Evolutionary conservation across 2,113 vertebrate genomes (phyloP).

Genomic region (Paradoxurus hermaphroditus): DNA sequence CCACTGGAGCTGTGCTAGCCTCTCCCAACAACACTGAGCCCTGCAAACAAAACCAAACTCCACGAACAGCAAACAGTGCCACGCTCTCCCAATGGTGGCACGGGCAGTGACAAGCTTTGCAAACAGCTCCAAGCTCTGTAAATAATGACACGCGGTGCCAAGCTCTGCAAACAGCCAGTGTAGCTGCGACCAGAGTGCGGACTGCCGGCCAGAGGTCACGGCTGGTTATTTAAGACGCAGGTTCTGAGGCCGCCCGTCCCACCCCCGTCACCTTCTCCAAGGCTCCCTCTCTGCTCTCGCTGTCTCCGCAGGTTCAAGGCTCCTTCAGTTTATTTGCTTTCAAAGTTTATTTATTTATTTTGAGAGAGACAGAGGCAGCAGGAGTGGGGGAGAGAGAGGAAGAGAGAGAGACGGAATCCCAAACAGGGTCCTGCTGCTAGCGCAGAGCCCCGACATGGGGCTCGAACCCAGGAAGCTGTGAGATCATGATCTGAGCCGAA

Average conservation of each 20-base stretch:
- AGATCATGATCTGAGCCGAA: too few relatives aligned
- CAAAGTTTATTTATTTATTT: too few relatives aligned
- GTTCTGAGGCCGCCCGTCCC: too few relatives aligned
- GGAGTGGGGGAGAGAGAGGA: too few relatives aligned
- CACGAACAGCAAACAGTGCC: neutral
- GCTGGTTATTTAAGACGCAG: neutral
- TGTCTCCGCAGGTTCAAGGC: neutral
- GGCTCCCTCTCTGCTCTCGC: fast-evolving
- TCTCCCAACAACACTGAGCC: neutral
- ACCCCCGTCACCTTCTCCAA: neutral
- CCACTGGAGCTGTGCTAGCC: neutral
- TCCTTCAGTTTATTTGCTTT: neutral
- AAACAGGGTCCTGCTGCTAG: too few relatives aligned
- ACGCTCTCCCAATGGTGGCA: neutral
- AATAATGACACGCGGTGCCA: neutral
- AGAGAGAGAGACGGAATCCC: too few relatives aligned
- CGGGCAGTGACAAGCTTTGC: neutral
- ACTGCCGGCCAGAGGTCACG: neutral
- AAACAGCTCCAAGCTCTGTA: neutral
- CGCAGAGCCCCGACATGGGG: too few relatives aligned
- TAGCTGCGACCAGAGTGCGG: neutral
- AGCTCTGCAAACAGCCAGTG: neutral
- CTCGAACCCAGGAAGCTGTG: too few relatives aligned
- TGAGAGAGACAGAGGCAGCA: too few relatives aligned
- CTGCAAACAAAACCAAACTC: neutral